Evolutionary conservation across 2,797 vertebrate genomes (phyloP), one percentile per base, ranked within the genome.

Genomic region (Tauraco hartlaubi): DNA sequence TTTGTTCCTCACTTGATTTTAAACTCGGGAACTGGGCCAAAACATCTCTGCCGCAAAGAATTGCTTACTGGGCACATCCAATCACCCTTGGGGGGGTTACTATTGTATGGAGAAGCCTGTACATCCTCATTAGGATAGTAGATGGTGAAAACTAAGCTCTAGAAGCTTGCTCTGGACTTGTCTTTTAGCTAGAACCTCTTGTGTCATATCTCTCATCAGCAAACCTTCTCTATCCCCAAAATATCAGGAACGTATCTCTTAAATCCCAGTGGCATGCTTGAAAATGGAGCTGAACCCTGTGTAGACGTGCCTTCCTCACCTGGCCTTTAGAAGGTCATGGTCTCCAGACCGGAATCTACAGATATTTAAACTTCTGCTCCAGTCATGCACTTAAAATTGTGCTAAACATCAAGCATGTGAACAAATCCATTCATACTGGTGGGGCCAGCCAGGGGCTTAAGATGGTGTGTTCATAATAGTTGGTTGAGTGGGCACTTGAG

Each of bases 1-100:
- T 95, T 91, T 93, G 71, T 73, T 94, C 63, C 69, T 94, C 6
- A 9, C 41, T 58, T 66, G 20, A 72, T 91, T 68, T 94, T 64
- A 92, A 93, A 85, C 59, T 89, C 90, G 88, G 86, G 90, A 97
- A 96, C 95, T 96, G 96, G 94, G 96, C 95, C 93, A 97, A 97
- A 97, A 91, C 79, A 71, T 85, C 91, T 92, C 87, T 95, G 88
- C 89, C 7, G 12, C 91, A 88, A 96, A 95, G 80, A 92, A 89
- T 52, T 0, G 15, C 49, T 88, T 84, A 85, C 83, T 96, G 83
- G 44, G 85, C 51, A 85, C 77, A 94, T 96, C 83, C 90, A 94
- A 1, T 58, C 92, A 82, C 52, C 33, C 76, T 67, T 37, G 63
- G n/a, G 25, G 25, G 31, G 37, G 16, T 89, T 66, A 64, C 58